Base-by-base conservation (phyloP, 1,140 invertebrate species). In the Drepana arcuata region DNA sequence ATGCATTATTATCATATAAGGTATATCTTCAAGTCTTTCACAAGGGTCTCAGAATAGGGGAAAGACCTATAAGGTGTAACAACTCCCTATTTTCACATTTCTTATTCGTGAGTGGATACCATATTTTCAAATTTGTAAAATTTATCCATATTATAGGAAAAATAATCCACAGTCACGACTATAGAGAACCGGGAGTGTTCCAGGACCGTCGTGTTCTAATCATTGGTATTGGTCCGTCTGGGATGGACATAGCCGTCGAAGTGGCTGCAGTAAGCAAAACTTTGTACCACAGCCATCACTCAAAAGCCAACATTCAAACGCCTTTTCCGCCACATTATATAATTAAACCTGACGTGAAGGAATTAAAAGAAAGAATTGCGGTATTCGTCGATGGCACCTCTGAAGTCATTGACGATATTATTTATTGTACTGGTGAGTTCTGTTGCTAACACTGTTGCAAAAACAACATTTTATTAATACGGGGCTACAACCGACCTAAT, bases 201-300 rank as follows among this genome's bases (percentile, higher is more conserved):
- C 66, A 65, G 33, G 85, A 80, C 35, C 87, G 91, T 50, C 84
- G 55, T 9, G 93, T 97, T 0, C 72, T 93, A 0, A 86, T 96
- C 14, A 77, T 97, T 11, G 95, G 95, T 2, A 91, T 91, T 28
- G 94, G 93, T 14, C 90, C 94, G 10, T 96, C 94, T 5, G 95
- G 93, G 1, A 86, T 91, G 84, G 95, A 96, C 63, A 88, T 96
- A 21, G 86, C 90, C 3, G 64, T 94, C 11, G 92, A 95, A 47
- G 87, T 96, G 33, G 88, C 91, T 0, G 72, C 71, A 24, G 75
- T 85, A 6, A 89, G 90, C 2, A 84, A 86, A 44, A 74, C 85
- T 25, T 87, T 93, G n/a, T 67, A 85, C 12, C 71, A 93, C 18
- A 91, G 90, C 55, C 90, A 92, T 60, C 90, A 92, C 42, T 74